Evolutionary conservation across 2,888 invertebrate genomes (phyloP), one percentile per base, ranked within the genome.

Genomic region (Pristionchus japonicus): DNA sequence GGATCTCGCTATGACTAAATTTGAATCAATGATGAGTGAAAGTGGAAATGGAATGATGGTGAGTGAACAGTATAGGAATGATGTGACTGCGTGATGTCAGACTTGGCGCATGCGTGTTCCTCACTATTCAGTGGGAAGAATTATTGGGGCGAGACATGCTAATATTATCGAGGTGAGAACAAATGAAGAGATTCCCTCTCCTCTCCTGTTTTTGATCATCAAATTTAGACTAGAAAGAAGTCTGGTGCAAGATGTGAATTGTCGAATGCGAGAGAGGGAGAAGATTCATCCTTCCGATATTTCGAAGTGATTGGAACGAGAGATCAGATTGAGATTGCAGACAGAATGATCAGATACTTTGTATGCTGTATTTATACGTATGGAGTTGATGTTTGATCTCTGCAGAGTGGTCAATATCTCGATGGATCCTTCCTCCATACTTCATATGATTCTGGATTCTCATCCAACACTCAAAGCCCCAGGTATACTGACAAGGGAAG

Each of bases 391-490:
- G 40, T 74, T 20, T 34, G 17, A 40, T 74, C 34, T 74, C 37
- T 40, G 15, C 13, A 74, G 74, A 74, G 40, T 74, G 17, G 74
- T 74, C 74, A 74, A 74, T 74, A 23, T 31, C 7, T 64, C n/a
- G 31, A 64, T 64, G 64, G 64, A 27, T 64, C 64, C 17, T 64
- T 64, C 64, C 64, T 64, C n/a, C 64, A 64, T 64, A 23, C 17
- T 23, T 40, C 74, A 34, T 40, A 74, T 74, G 74, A 74, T 74
- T 74, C 74, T 37, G 74, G 74, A 40, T 40, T 74, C 40, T 74
- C 74, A 40, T 74, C 74, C 34, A 74, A 15, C 3, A 17, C 34
- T 23, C n/a, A 74, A 15, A 74, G 74, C 37, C 74, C 74, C 15
- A 74, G 37, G 74, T 74, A 74, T 34, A 17, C 17, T 74, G 3